Evolutionary conservation across 2,888 invertebrate species (phyloP), one percentile per base, ranked within the genome.

Genomic region (Hesperia comma): DNA sequence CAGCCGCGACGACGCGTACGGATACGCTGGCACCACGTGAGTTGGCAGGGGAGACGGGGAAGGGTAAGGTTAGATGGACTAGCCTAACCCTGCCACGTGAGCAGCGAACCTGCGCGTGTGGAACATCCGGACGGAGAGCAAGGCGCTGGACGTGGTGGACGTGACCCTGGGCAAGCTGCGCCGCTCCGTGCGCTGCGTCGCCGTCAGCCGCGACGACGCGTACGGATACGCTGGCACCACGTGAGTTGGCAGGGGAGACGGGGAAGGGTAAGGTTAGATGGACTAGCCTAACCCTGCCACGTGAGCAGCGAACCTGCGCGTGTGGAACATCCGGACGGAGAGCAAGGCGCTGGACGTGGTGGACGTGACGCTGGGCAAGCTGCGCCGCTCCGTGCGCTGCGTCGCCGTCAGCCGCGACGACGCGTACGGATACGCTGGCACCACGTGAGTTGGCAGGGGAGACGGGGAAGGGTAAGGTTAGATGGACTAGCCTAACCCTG

Each of bases 1-100:
- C 63, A 95, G 95, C 75, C 90, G 89, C 5, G 93, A 94, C 46
- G 98, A 98, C 80, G 93, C 95, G 55, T 94, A 94, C 69, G 95
- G 96, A 56, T 97, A 95, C 82, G 96, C 98, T 73, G 98, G 98
- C 6, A 98, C 98, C 14, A 96, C 97, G 78, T 98, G 96, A 40
- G 98, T 80, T n/a, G n/a, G n/a, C n/a, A n/a, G n/a, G n/a, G n/a
- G n/a, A n/a, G n/a, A 26, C 26, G 26, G 26, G 3, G 26, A 26
- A 26, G 26, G 26, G 26, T 26, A 26, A 26, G 2, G 2, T 26
- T 2, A 5, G 26, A 26, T 26, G 26, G n/a, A 26, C 26, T 26
- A 5, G 26, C 5, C 26, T 26, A 26, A 26, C 26, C 5, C 26
- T 26, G 26, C 26, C 26, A 26, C 26, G 5, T 26, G n/a, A n/a